These are phyloP conservation scores for Gonocerus acuteangulatus DNA, from an alignment of 2,888 invertebrate species.

Conservation along the genomic window DNA sequence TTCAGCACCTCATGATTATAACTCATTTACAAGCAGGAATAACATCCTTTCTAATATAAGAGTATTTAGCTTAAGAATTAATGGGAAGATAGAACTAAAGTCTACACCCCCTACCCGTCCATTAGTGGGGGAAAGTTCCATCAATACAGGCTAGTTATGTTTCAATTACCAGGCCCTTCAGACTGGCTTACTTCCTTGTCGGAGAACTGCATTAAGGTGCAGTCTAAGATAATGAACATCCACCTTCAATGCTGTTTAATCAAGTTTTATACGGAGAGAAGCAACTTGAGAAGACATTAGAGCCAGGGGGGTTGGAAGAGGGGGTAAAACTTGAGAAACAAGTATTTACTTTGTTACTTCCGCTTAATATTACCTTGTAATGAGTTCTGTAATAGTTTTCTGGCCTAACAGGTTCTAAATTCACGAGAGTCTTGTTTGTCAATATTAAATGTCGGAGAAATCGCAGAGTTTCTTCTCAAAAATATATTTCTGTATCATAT, in stretches of 20 bases:
- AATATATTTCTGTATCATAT: too few species aligned
- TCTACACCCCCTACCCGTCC: too few species aligned
- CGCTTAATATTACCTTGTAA: slow-evolving; percentile 20
- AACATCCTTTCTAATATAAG: too few species aligned
- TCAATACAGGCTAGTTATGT: too few species aligned
- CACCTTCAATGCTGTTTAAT: slow-evolving; percentile 16
- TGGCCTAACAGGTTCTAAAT: slow-evolving; percentile 12
- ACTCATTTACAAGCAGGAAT: too few species aligned
- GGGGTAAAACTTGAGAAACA: not conserved
- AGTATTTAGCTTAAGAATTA: too few species aligned
- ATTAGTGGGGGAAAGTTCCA: too few species aligned
- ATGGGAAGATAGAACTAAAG: too few species aligned
- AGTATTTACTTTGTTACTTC: slow-evolving; percentile 15
- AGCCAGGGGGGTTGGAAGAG: not conserved
- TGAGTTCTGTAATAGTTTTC: slow-evolving; percentile 18
- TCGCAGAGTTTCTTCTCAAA: too few species aligned
- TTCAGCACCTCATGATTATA: too few species aligned
- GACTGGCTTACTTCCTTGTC: too few species aligned
- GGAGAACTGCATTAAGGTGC: slow-evolving; percentile 13
- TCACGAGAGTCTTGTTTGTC: not conserved
- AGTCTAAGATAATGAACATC: slow-evolving; percentile 4
- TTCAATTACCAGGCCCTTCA: too few species aligned
- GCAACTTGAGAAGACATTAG: slow-evolving; percentile 15
- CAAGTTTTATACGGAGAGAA: slow-evolving; percentile 10
- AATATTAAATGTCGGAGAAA: not conserved